These are phyloP conservation scores for Torymus texanus DNA, from an alignment of 2,888 invertebrate species.

Conservation along the genomic window DNA sequence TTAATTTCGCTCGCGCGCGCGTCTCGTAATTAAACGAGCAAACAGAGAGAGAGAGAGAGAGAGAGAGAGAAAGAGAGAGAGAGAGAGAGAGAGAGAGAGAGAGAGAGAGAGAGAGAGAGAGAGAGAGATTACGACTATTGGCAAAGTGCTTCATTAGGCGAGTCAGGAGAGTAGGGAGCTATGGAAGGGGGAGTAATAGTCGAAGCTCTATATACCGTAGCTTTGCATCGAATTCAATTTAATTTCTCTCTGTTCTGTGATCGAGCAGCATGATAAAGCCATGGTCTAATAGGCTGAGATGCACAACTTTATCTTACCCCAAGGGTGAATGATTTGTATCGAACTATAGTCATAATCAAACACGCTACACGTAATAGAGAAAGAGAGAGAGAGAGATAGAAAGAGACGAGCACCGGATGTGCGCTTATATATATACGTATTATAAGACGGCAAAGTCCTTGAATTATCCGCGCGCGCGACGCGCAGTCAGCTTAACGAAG, in stretches of 20 bases:
- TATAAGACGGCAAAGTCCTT: slow-evolving; percentile 41
- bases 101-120: background rate
- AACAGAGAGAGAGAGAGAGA: slow-evolving; percentile 20
- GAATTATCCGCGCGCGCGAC: slow-evolving; percentile 5
- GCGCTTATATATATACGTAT: no score
- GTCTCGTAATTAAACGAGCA: slow-evolving; percentile 53
- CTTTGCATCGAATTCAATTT: slow-evolving; percentile 48
- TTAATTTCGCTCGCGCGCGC: slow-evolving; percentile 42
- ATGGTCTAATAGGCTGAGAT: slow-evolving; percentile 13
- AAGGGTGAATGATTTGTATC: slow-evolving; percentile 13
- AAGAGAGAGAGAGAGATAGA: no score
- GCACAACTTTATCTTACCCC: background rate
- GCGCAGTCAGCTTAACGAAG: slow-evolving; percentile 59
- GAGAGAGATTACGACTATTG: slow-evolving; percentile 48
- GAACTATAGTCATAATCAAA: background rate
- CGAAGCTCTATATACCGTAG: slow-evolving; percentile 2
- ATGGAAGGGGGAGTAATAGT: slow-evolving; percentile 32
- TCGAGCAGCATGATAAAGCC: slow-evolving; percentile 13
- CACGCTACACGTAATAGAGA: no score
- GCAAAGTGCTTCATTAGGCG: slow-evolving; percentile 51
- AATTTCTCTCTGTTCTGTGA: slow-evolving; percentile 36
- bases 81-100: background rate
- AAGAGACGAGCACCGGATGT: no score
- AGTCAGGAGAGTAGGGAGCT: slow-evolving; percentile 17
- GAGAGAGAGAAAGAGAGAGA: background rate